Conservation (phyloP, 2,888 invertebrate genomes). For the Scaeva pyrastri region DNA sequence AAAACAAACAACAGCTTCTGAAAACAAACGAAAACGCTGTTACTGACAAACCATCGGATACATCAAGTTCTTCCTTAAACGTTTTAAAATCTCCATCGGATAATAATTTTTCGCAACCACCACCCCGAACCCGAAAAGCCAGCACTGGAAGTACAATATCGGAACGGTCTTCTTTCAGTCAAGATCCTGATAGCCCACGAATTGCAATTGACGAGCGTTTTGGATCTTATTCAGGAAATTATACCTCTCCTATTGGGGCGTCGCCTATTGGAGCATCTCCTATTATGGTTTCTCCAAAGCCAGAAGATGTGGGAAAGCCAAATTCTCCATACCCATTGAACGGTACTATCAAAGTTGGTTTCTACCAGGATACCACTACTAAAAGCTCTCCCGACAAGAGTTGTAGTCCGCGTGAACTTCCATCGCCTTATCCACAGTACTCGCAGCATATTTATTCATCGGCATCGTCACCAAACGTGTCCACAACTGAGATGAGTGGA, state of each 20-base stretch:
- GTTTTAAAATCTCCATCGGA: constrained; percentile 74
- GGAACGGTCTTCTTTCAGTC: constrained; percentile 91
- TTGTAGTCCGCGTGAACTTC: constrained; percentile 91
- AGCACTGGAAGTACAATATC: constrained; percentile 93
- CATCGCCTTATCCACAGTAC: constrained; percentile 86
- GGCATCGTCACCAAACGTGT: constrained; percentile 85
- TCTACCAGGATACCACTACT: constrained; percentile 94
- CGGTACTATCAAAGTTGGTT: constrained; percentile 93
- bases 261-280: constrained; percentile 87
- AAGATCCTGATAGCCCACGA: constrained; percentile 90
- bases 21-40: constrained; percentile 32
- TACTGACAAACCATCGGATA: constrained; percentile 68
- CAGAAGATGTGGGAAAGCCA: constrained; percentile 87
- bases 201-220: constrained; percentile 86
- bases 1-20: constrained; percentile 81
- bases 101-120: constrained; percentile 81
- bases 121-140: constrained; percentile 87
- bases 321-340: constrained; percentile 89
- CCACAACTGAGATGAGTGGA: constrained; percentile 83
- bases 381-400: constrained; percentile 94
- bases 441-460: constrained; percentile 87
- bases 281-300: constrained; percentile 89
- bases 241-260: constrained; percentile 89
- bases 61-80: constrained; percentile 79
- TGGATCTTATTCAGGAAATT: constrained; percentile 88